These are phyloP conservation scores for Trichonephila clavata DNA, from an alignment of 1,140 invertebrate species.

Conservation along the genomic window DNA sequence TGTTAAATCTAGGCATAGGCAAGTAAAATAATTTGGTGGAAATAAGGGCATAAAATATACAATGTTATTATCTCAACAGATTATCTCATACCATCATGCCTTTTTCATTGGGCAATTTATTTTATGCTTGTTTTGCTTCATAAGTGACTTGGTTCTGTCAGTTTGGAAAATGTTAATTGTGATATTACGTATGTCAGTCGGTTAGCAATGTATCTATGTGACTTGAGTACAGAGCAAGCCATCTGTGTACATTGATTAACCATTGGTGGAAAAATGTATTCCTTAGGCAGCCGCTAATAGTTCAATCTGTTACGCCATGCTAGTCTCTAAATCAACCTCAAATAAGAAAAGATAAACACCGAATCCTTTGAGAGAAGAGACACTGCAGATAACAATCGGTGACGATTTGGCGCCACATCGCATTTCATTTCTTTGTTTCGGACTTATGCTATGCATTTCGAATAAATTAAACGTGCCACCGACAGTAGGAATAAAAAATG, in stretches of 20 bases:
- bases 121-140: not conserved
- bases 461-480: not conserved
- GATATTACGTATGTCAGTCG: not conserved
- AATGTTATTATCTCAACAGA: too few species aligned
- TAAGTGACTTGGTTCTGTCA: too few species aligned
- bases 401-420: constrained; percentile 15
- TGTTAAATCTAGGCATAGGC: not conserved
- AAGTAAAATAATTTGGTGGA: not conserved
- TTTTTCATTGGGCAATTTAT: not conserved
- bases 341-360: constrained; percentile 41
- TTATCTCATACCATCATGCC: too few species aligned
- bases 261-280: constrained; percentile 9
- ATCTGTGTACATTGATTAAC: not conserved
- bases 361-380: not conserved
- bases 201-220: not conserved
- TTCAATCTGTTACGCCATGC: constrained; percentile 48
- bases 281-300: constrained; percentile 27
- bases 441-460: not conserved
- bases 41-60: too few species aligned
- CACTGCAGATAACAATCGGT: constrained; percentile 36
- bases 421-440: constrained; percentile 32
- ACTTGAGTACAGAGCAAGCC: not conserved
- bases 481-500: not conserved
- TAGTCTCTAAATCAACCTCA: constrained; percentile 48
- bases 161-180: not conserved